phyloP scores from a whole-genome alignment of 2,888 invertebrate species.

The Busseola fusca region DNA sequence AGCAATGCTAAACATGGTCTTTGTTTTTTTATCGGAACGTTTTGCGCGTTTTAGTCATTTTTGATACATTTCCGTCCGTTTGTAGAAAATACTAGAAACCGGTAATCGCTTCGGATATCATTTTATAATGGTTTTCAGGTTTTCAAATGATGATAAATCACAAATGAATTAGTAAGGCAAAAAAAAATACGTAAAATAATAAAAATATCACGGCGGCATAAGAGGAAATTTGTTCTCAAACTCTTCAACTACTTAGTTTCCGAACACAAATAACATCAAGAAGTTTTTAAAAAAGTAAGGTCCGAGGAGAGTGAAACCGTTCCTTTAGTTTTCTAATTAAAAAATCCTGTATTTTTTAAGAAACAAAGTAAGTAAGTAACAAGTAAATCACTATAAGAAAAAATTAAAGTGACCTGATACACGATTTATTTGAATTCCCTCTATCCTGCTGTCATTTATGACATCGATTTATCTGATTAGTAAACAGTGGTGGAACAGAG shows the following conservation, averaged over 20 bases:
- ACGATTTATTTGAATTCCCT: constrained; percentile 10
- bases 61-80: neutral
- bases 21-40: neutral
- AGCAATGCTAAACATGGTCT: constrained; percentile 22
- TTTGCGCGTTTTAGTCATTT: neutral
- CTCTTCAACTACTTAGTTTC: neutral
- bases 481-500: constrained; percentile 36
- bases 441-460: constrained; percentile 32
- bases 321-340: neutral
- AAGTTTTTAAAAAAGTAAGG: neutral
- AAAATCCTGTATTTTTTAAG: neutral
- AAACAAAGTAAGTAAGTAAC: neutral
- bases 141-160: neutral
- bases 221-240: neutral
- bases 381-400: neutral
- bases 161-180: neutral
- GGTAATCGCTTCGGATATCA: too few relatives aligned
- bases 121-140: too few relatives aligned
- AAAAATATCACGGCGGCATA: neutral
- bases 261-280: constrained; percentile 3
- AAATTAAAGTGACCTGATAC: constrained; percentile 5
- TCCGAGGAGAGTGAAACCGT: neutral
- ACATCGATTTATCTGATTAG: constrained; percentile 34
- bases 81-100: constrained; percentile 46
- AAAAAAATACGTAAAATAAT: neutral